Percentiles rank a stretch among this genome's conserved stretches.
phyloP scores from a whole-genome alignment of 2,888 invertebrate species.

The Drosophila sordidapex region DNA sequence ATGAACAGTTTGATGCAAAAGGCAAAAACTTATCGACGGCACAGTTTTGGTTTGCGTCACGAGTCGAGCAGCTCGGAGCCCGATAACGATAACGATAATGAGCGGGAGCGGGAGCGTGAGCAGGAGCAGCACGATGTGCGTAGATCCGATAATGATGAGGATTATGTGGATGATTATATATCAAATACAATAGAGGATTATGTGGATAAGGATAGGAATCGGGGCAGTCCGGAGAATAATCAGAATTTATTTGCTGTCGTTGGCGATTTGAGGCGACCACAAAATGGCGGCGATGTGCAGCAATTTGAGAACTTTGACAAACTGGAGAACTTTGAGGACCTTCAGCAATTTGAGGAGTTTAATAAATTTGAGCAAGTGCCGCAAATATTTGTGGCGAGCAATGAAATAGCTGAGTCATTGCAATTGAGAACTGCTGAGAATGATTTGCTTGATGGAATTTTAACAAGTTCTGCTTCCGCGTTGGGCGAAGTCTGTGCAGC shows the following conservation, averaged over 20 bases:
- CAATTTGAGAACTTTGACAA: neutral
- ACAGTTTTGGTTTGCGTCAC: constrained; percentile 85
- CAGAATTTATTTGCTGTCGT: constrained; percentile 59
- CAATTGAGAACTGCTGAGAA: neutral
- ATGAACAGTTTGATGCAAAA: constrained; percentile 94
- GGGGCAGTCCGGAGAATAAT: constrained; percentile 15
- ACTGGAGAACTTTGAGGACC: neutral
- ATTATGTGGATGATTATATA: constrained; percentile 4
- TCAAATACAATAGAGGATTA: neutral
- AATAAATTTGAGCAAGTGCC: constrained; percentile 15
- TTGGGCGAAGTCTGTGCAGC: neutral
- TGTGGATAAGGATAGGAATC: neutral
- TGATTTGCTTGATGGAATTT: neutral
- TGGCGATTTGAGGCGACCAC: constrained; percentile 49
- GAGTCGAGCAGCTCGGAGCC: constrained; percentile 90
- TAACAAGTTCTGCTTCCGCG: neutral
- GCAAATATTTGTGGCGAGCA: constrained; percentile 23
- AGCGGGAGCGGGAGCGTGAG: neutral
- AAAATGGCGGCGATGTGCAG: neutral
- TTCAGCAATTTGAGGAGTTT: neutral
- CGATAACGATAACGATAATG: constrained; percentile 87
- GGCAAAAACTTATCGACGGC: constrained; percentile 87
- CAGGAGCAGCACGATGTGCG: neutral
- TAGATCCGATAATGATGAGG: neutral
- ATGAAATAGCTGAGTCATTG: neutral